These are phyloP conservation scores for Albula goreensis DNA, from an alignment of 2,113 vertebrate genomes.

Conservation along the genomic window DNA sequence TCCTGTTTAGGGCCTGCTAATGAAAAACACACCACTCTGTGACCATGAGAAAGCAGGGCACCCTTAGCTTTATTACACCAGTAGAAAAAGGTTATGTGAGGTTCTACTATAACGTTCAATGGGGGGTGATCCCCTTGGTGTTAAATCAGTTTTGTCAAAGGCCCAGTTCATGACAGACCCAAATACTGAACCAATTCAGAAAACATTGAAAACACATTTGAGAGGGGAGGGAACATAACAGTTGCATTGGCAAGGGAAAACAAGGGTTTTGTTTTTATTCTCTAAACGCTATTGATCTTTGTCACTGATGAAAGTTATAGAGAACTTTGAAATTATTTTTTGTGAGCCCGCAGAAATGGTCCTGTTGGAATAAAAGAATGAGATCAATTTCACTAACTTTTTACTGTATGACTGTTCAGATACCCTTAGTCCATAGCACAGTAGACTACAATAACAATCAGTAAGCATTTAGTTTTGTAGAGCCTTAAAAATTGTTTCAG, in stretches of 20 bases:
- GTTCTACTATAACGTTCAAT: neutral
- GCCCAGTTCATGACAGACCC: neutral
- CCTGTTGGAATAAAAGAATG: neutral
- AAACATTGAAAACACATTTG: constrained; percentile 28
- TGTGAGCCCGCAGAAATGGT: neutral
- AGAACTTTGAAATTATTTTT: neutral
- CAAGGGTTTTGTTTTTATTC: neutral
- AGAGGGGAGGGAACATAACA: neutral
- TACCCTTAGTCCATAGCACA: neutral
- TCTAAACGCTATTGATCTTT: neutral
- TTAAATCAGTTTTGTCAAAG: constrained; percentile 4
- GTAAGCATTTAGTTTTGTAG: too few species aligned
- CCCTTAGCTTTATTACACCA: neutral
- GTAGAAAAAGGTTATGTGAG: neutral
- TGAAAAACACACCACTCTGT: neutral
- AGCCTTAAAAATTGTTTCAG: neutral
- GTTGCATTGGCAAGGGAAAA: neutral
- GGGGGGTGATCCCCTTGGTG: neutral
- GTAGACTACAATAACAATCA: neutral
- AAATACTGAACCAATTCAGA: constrained; percentile 20
- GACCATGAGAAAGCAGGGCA: neutral
- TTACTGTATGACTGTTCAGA: neutral
- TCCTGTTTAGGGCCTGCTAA: neutral
- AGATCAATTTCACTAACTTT: neutral
- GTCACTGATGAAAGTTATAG: neutral